These are phyloP conservation scores for Colinus virginianus DNA, from an alignment of 2,113 vertebrate species.

Conservation along the genomic window DNA sequence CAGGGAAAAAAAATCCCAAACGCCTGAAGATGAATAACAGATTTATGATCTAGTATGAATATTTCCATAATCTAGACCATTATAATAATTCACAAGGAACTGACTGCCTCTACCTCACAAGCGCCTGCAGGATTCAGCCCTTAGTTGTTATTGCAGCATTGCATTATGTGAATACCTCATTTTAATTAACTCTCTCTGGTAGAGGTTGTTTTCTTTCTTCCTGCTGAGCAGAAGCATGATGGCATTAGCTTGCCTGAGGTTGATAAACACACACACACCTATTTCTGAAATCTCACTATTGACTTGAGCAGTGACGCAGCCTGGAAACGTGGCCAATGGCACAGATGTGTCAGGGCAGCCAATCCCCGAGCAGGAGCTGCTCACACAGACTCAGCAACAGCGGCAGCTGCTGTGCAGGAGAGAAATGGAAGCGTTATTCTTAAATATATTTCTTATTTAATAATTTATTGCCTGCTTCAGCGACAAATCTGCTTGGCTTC, in stretches of 20 bases:
- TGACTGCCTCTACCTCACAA: not conserved
- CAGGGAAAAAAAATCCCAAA: not conserved
- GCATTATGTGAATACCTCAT: not conserved
- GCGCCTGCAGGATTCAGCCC: slow-evolving; percentile 8
- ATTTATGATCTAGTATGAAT: slow-evolving; percentile 49
- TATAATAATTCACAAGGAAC: slow-evolving; percentile 22
- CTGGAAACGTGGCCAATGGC: slow-evolving; percentile 19
- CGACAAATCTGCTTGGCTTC: slow-evolving; percentile 71
- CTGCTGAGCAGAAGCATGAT: not conserved
- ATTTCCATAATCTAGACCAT: slow-evolving; percentile 53
- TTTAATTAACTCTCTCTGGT: slow-evolving; percentile 4
- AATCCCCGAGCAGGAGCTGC: slow-evolving; percentile 32
- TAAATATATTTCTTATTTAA: slow-evolving; percentile 68
- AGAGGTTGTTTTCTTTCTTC: not conserved
- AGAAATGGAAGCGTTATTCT: slow-evolving; percentile 34
- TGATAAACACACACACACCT: slow-evolving; percentile 36
- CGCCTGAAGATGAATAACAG: slow-evolving; percentile 53
- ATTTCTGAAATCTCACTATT: not conserved
- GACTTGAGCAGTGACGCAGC: slow-evolving; percentile 3
- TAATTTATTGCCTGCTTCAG: slow-evolving; percentile 68
- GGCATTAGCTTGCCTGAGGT: slow-evolving; percentile 24
- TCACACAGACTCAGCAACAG: slow-evolving; percentile 41
- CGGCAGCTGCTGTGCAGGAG: slow-evolving; percentile 36
- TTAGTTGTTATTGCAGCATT: not conserved
- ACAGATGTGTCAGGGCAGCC: not conserved